phyloP scores from a whole-genome alignment of 2,113 vertebrate species.

The Sprattus sprattus region DNA sequence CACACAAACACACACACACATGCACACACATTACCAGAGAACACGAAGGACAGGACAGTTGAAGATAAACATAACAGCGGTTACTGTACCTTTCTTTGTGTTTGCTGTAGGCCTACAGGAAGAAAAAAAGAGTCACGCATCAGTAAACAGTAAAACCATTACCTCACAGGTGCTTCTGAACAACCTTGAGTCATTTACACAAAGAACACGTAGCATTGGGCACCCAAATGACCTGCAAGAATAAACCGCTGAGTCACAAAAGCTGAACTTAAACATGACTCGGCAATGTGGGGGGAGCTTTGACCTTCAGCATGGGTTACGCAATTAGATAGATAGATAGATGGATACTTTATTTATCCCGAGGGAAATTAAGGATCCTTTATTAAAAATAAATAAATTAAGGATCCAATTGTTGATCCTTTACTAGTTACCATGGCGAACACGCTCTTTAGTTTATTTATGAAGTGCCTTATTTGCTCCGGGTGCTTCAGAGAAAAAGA shows the following conservation, averaged over 20 bases:
- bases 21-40: not conserved
- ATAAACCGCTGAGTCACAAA: not conserved
- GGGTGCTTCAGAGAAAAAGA: too few relatives aligned
- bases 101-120: not conserved
- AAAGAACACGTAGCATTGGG: not conserved
- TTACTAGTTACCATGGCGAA: not conserved
- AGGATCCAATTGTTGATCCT: too few relatives aligned
- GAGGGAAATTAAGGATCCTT: too few relatives aligned
- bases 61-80: too few relatives aligned
- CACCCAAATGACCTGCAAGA: not conserved
- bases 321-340: too few relatives aligned
- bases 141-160: not conserved
- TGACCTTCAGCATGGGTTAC: not conserved
- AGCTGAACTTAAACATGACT: not conserved
- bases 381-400: too few relatives aligned
- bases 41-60: too few relatives aligned
- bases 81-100: slow-evolving; percentile 7
- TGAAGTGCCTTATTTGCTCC: too few relatives aligned
- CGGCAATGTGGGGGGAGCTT: not conserved
- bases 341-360: too few relatives aligned
- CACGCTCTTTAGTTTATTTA: too few relatives aligned
- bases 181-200: not conserved
- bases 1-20: not conserved
- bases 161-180: not conserved
- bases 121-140: not conserved